Base-by-base conservation (phyloP, 1,140 invertebrate species). In the Drosophila orena region DNA sequence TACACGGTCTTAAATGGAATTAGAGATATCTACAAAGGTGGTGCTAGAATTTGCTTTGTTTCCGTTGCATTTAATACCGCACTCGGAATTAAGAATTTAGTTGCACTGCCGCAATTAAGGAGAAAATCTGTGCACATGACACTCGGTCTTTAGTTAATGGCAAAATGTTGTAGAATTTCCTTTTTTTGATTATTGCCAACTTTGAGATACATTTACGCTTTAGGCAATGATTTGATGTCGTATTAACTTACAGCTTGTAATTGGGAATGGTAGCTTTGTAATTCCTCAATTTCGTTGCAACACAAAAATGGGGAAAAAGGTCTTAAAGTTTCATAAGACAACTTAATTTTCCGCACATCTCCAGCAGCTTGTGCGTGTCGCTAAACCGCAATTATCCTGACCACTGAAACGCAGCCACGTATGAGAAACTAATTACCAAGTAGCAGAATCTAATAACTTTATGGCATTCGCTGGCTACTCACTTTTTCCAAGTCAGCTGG, bases 391-490 rank as follows among this genome's bases (percentile, higher is more conserved):
- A 52, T 54, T 55, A 37, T 70, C 46, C 15, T 55, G 35, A 58
- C 71, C 64, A 49, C 57, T 62, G 38, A 40, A 66, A 55, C 55
- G 20, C 43, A 56, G 64, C 71, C 60, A 76, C 76, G 42, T 77
- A 70, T 49, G 58, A 30, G 17, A 81, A 86, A 75, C 42, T 77
- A 85, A 77, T 81, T 77, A 58, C 43, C 15, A 50, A 75, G 35
- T 64, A 56, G 44, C 12, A 50, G 52, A 77, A 65, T 74, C 62
- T 74, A 69, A 85, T 74, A 47, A 65, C 65, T 79, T 85, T 43
- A 46, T 81, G 66, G 47, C 55, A 44, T 71, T 79, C 43, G 38
- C 50, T 68, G 52, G 49, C 65, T 68, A 46, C 53, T 40, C 17
- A 15, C 30, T 50, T 38, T 55, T 55, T 22, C 53, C 14, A 3